Evolutionary conservation across 1,140 invertebrate species (phyloP).

Genomic region (Drosophila bifasciata): DNA sequence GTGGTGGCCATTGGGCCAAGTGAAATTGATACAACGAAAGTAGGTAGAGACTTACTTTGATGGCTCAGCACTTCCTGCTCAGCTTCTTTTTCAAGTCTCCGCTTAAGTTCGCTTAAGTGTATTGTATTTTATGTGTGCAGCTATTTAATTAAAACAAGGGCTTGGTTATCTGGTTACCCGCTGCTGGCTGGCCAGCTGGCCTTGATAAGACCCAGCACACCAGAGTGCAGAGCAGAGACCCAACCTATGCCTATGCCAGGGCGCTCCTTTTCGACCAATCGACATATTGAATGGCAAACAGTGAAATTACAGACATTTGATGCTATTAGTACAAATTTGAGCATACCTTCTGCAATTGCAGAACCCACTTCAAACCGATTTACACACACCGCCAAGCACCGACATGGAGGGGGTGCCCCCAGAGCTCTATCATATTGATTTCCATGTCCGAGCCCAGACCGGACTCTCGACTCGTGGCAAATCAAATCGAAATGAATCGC

Average conservation of each 20-base stretch:
- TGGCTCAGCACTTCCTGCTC: constrained; percentile 65
- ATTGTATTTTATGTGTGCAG: constrained; percentile 72
- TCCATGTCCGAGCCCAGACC: constrained; percentile 14
- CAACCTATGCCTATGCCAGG: constrained; percentile 1
- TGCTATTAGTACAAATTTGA: constrained; percentile 78
- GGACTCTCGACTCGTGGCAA: constrained; percentile 55
- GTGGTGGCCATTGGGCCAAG: constrained; percentile 47
- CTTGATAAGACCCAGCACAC: constrained; percentile 54
- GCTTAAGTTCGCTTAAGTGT: constrained; percentile 51
- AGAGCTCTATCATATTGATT: constrained; percentile 59
- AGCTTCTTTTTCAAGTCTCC: constrained; percentile 45
- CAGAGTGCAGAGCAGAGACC: too few relatives aligned
- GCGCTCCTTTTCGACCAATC: constrained; percentile 56
- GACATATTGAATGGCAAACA: constrained; percentile 24
- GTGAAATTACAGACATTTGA: constrained; percentile 83
- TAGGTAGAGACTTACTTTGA: constrained; percentile 42
- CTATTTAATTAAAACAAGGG: constrained; percentile 75
- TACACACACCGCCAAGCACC: too few relatives aligned
- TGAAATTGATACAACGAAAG: constrained; percentile 77
- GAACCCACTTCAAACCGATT: constrained; percentile 6
- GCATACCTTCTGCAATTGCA: constrained; percentile 58
- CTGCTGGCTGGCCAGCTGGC: too few relatives aligned
- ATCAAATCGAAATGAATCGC: constrained; percentile 41
- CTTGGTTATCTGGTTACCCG: constrained; percentile 54
- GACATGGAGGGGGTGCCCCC: constrained; percentile 22